Percentiles rank a stretch among this genome's conserved stretches.
Evolutionary conservation across 2,888 invertebrate genomes (phyloP).

Genomic region (Caenorhabditis angaria): DNA sequence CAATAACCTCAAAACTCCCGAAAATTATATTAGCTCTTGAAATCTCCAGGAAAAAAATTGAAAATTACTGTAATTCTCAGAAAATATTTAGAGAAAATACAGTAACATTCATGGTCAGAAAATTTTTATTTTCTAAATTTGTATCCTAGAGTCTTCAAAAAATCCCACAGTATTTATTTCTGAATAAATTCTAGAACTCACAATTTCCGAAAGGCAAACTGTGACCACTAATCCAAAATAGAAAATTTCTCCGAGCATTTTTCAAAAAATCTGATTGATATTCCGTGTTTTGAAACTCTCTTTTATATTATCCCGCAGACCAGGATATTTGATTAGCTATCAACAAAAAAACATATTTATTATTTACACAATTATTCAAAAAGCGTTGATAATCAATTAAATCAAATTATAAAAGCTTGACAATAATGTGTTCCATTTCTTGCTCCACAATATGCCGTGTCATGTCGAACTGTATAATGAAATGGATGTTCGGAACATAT

Average conservation of each 20-base stretch:
- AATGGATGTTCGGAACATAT: conserved; percentile 13
- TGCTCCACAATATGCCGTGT: conserved; percentile 42
- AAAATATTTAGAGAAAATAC: too few species aligned
- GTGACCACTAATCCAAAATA: not conserved
- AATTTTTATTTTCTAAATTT: too few species aligned
- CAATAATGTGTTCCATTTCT: conserved; percentile 42
- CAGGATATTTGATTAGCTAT: conserved; percentile 2
- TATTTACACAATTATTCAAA: not conserved
- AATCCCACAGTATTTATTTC: too few species aligned
- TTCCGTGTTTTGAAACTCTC: not conserved
- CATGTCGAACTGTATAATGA: conserved; percentile 30
- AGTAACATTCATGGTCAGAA: too few species aligned
- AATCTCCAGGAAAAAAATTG: not conserved
- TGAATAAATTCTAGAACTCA: not conserved
- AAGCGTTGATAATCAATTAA: not conserved
- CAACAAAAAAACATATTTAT: not conserved
- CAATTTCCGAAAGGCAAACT: not conserved
- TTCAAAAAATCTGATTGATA: not conserved
- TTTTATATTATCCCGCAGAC: not conserved
- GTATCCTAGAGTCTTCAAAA: too few species aligned
- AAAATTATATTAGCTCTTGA: not conserved
- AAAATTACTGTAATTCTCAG: too few species aligned
- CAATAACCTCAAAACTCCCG: too few species aligned
- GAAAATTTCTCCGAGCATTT: not conserved
- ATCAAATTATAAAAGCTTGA: conserved; percentile 41